Evolutionary conservation across 2,113 vertebrate genomes (phyloP).

Genomic region (Nerophis ophidion): DNA sequence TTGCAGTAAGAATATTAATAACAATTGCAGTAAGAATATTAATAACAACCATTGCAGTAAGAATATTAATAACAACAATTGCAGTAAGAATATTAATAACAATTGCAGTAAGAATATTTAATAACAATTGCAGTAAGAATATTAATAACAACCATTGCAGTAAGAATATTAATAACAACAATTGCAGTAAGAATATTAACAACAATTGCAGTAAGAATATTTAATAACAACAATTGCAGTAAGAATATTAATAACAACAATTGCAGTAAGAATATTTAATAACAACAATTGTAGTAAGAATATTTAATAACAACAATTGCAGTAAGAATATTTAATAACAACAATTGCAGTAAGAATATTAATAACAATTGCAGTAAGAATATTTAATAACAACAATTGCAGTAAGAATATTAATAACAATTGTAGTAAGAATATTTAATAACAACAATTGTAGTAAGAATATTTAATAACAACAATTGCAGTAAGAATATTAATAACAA

Average conservation of each 20-base stretch:
- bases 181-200: slow-evolving; percentile 2
- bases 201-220: background rate
- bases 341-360: slow-evolving; percentile 1
- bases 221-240: too few relatives aligned
- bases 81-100: slow-evolving; percentile 2
- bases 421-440: background rate
- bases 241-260: too few relatives aligned
- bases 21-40: too few relatives aligned
- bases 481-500: slow-evolving; percentile 1
- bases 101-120: too few relatives aligned
- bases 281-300: too few relatives aligned
- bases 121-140: too few relatives aligned
- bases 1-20: too few relatives aligned
- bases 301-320: background rate
- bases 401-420: too few relatives aligned
- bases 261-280: too few relatives aligned
- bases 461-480: background rate
- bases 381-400: too few relatives aligned
- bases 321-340: background rate
- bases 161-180: background rate
- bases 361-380: background rate
- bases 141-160: too few relatives aligned
- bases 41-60: background rate
- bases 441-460: slow-evolving; percentile 4
- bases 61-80: background rate